phyloP scores from a whole-genome alignment of 1,140 invertebrate species.

The Leguminivora glycinivorella region DNA sequence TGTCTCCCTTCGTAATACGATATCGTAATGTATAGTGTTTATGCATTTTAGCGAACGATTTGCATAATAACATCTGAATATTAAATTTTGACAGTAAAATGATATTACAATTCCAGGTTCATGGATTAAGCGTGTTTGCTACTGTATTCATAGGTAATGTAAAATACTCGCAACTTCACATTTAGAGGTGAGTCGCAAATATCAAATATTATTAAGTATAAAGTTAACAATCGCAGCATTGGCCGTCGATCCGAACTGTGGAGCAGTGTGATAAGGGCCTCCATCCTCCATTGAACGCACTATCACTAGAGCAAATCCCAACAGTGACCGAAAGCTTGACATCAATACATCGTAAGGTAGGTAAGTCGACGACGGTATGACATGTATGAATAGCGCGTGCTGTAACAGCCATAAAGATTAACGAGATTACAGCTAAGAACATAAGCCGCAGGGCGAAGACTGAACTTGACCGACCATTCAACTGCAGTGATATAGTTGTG shows the following conservation, averaged over 20 bases:
- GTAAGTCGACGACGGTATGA: neutral
- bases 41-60: slow-evolving; percentile 39
- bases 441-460: slow-evolving; percentile 50
- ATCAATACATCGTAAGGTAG: neutral
- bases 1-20: slow-evolving; percentile 16
- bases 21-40: slow-evolving; percentile 44
- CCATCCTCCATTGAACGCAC: too few species aligned
- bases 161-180: too few species aligned
- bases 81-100: slow-evolving; percentile 19
- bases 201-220: too few species aligned
- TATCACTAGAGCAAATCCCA: neutral
- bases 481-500: neutral
- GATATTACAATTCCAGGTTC: neutral
- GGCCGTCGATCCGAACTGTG: too few species aligned
- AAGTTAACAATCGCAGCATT: too few species aligned
- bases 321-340: neutral
- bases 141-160: too few species aligned
- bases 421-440: slow-evolving; percentile 49
- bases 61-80: slow-evolving; percentile 39
- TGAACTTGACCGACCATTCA: slow-evolving; percentile 55
- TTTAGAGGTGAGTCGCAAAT: too few species aligned
- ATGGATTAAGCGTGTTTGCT: neutral
- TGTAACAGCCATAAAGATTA: slow-evolving; percentile 38
- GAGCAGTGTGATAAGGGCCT: too few species aligned
- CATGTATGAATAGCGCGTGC: neutral